Conservation (phyloP, 2,797 vertebrate species). For the Neomorphus geoffroyi region DNA sequence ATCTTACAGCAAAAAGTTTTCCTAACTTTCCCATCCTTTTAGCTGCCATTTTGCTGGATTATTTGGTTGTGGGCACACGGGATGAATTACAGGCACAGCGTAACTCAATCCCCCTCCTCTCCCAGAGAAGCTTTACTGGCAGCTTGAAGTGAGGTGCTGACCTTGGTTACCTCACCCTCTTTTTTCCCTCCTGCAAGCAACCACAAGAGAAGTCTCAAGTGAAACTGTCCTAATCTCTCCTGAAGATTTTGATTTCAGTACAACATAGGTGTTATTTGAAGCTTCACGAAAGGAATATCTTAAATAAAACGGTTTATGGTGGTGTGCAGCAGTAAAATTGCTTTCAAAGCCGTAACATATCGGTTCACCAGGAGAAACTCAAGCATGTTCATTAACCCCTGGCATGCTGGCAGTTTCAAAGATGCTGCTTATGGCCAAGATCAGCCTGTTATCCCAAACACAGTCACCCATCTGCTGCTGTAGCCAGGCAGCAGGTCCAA, state of each 20-base stretch:
- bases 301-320: background rate
- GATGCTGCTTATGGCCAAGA: background rate
- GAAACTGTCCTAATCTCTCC: conserved; percentile 17
- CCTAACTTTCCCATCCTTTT: conserved; percentile 1
- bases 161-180: conserved; percentile 17
- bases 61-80: background rate
- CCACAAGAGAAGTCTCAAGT: conserved; percentile 40
- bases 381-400: background rate
- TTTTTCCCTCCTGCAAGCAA: background rate
- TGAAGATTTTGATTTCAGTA: background rate
- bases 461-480: background rate
- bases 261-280: background rate
- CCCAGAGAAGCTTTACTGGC: background rate
- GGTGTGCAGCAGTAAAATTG: background rate
- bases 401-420: background rate
- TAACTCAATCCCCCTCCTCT: background rate
- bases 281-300: background rate
- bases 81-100: background rate
- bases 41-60: accelerated
- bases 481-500: background rate
- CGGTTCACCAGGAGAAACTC: background rate
- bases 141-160: conserved; percentile 5
- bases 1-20: background rate
- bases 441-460: background rate
- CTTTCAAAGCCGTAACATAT: background rate